These are phyloP conservation scores for Dasypogon diadema DNA, from an alignment of 2,888 invertebrate species.

Conservation along the genomic window DNA sequence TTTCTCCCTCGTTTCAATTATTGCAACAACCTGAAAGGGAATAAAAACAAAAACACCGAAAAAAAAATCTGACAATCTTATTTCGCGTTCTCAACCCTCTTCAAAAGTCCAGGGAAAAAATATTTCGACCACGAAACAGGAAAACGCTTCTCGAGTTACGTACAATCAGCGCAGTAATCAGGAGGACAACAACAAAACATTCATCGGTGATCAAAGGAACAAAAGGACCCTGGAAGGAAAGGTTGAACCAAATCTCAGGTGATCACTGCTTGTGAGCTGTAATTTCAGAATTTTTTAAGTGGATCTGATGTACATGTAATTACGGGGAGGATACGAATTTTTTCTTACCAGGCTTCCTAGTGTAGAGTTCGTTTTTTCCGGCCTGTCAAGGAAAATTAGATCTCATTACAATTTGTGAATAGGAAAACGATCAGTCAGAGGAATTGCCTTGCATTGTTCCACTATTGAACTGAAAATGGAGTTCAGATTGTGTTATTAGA, in stretches of 20 bases:
- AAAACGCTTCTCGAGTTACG: slow-evolving; percentile 56
- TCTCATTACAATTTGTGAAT: too few species aligned
- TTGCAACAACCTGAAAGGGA: neutral
- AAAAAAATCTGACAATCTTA: slow-evolving; percentile 29
- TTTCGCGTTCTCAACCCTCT: slow-evolving; percentile 47
- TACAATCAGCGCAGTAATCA: slow-evolving; percentile 51
- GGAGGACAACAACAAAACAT: slow-evolving; percentile 33
- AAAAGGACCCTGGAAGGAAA: slow-evolving; percentile 49
- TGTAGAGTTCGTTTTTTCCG: neutral
- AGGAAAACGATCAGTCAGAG: too few species aligned
- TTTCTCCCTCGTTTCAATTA: neutral
- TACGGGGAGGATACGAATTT: slow-evolving; percentile 7
- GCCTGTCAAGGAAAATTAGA: neutral
- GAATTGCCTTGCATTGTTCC: too few species aligned
- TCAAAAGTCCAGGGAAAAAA: slow-evolving; percentile 26
- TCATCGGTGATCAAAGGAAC: slow-evolving; percentile 22
- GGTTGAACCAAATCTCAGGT: slow-evolving; percentile 52
- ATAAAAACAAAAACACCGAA: neutral
- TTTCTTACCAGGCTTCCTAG: neutral
- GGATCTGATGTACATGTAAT: slow-evolving; percentile 7
- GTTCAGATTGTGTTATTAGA: too few species aligned
- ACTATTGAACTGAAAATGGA: too few species aligned
- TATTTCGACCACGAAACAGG: slow-evolving; percentile 52
- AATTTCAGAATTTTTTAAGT: slow-evolving; percentile 36
- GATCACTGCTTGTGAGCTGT: slow-evolving; percentile 22